Conservation (phyloP, 2,113 vertebrate species). For the Triplophysa tibetana region DNA sequence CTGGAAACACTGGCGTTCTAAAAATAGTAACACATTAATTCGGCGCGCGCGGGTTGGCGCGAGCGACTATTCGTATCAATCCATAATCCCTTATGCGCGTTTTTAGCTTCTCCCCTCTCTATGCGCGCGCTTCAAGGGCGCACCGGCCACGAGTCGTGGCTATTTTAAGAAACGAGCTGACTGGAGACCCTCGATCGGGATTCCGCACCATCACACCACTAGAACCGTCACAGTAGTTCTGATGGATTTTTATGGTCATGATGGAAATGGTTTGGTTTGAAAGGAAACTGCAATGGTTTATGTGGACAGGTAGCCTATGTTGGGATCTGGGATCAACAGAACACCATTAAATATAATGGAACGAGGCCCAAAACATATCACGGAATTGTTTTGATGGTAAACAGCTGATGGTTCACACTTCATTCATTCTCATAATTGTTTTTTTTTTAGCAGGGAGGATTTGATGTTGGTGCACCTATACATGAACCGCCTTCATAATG, state of each 20-base stretch:
- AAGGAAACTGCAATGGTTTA: background rate
- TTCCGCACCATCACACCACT: background rate
- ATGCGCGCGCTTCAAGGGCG: conserved; percentile 57
- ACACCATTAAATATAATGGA: too few species aligned
- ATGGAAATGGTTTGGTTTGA: too few species aligned
- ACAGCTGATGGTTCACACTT: too few species aligned
- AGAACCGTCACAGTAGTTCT: too few species aligned
- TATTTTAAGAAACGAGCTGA: conserved; percentile 72
- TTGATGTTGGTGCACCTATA: background rate
- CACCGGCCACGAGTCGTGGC: conserved; percentile 56
- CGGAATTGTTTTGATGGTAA: too few species aligned
- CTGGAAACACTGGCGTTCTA: conserved; percentile 93
- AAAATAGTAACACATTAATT: conserved; percentile 92
- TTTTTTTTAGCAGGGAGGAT: too few species aligned
- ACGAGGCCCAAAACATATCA: too few species aligned
- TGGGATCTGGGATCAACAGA: too few species aligned
- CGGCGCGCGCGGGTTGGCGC: conserved; percentile 76
- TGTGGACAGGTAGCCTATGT: background rate
- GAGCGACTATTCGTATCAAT: conserved; percentile 77
- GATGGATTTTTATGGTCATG: too few species aligned
- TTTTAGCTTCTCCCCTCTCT: conserved; percentile 28
- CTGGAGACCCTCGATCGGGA: background rate
- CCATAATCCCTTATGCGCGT: conserved; percentile 59
- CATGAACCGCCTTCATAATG: background rate
- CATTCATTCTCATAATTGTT: too few species aligned